Base-by-base conservation (phyloP, 2,113 vertebrate genomes). In the Sardina pilchardus region DNA sequence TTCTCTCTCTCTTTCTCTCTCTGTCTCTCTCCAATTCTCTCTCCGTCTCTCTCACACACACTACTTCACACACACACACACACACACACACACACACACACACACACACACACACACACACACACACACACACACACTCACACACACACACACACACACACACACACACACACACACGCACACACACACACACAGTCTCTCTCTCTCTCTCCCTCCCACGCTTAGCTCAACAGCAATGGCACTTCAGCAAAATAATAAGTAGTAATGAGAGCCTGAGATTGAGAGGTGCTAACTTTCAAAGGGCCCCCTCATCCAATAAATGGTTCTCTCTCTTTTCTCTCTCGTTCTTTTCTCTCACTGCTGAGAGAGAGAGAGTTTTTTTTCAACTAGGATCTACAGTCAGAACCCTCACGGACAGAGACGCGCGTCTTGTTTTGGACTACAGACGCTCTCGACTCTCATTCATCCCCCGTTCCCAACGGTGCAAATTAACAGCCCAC, bases 201-300 rank as follows among this genome's bases (percentile, higher is more conserved):
- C n/a, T n/a, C 63, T 30, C n/a, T 12, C 71, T 39, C 71, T 39
- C 71, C 34, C 14, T 78, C 34, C 71, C 71, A 78, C 34, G 30
- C 71, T 48, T 83, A 56, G 19, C 36, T 47, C 81, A 16, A 42
- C 21, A 84, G 24, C 21, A 26, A 42, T 8, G 36, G 59, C 87
- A 36, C 71, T 78, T 34, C 71, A 78, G 39, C 84, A 85, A 78
- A 36, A 85, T 80, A 84, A 71, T 82, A 78, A 36, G 85, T 82
- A 78, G 85, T 86, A 88, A 89, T 88, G 87, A 82, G 50, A 86
- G 84, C 56, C 34, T 80, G 82, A 86, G 81, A 56, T 39, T 36
- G 34, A 63, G 80, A 83, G 82, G 86, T 78, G 81, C 75, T 21
- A 50, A 47, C 56, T 87, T 56, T 34, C 45, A 42, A 78, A 78